Evolutionary conservation across 2,113 vertebrate species (phyloP).

Genomic region (Acanthisitta chloris): DNA sequence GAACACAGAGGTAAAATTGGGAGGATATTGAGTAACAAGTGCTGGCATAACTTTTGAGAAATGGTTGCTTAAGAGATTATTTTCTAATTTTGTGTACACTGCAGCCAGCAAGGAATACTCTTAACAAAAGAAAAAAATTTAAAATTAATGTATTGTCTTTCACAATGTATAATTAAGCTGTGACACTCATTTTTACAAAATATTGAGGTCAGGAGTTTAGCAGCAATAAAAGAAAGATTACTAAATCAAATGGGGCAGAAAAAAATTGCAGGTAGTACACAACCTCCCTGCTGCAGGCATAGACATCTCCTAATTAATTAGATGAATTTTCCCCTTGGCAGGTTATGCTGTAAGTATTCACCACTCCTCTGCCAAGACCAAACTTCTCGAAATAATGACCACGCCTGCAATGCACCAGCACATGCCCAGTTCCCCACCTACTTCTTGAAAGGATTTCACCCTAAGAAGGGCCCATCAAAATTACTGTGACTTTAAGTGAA

Average conservation of each 20-base stretch:
- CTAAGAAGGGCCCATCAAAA: not conserved
- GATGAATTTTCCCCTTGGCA: not conserved
- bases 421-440: fast-evolving
- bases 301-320: not conserved
- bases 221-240: not conserved
- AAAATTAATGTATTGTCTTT: not conserved
- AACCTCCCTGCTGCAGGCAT: not conserved
- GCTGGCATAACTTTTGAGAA: not conserved
- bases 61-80: not conserved
- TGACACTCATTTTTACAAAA: not conserved
- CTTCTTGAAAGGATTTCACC: not conserved
- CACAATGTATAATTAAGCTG: not conserved
- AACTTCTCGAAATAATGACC: not conserved
- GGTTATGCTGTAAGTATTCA: not conserved
- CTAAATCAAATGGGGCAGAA: not conserved
- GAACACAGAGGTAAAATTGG: not conserved
- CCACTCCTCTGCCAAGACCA: not conserved
- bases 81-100: not conserved
- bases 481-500: not conserved
- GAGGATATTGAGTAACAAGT: not conserved
- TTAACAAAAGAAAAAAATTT: not conserved
- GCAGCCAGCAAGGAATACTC: not conserved
- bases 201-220: constrained; percentile 1
- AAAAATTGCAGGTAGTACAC: not conserved
- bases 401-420: fast-evolving